Evolutionary conservation across 2,888 invertebrate genomes (phyloP).

Genomic region (Limnephilus rhombicus): DNA sequence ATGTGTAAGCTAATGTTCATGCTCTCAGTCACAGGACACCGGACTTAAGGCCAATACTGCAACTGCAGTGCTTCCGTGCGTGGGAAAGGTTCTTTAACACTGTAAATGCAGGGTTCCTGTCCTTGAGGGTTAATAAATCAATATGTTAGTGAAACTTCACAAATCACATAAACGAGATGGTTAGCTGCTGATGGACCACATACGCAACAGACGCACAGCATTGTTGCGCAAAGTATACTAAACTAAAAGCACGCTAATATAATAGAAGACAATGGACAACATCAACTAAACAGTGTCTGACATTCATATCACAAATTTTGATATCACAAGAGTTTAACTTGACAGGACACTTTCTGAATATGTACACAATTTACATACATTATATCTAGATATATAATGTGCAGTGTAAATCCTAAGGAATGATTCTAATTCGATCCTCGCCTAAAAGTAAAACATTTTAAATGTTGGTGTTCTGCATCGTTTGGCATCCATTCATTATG

Average conservation of each 20-base stretch:
- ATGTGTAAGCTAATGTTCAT: too few species aligned
- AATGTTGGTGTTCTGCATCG: constrained; percentile 28
- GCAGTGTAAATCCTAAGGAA: neutral
- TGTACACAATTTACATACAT: neutral
- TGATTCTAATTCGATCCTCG: neutral
- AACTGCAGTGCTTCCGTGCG: too few species aligned
- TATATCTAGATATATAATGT: neutral
- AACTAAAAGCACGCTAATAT: neutral
- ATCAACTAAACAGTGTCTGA: neutral
- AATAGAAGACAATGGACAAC: neutral
- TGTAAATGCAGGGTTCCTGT: too few species aligned
- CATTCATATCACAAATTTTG: neutral
- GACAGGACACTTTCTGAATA: neutral
- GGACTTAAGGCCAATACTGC: too few species aligned
- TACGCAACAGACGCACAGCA: neutral
- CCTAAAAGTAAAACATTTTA: neutral
- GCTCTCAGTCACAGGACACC: too few species aligned
- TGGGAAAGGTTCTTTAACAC: too few species aligned
- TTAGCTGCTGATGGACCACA: too few species aligned
- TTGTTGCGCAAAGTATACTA: neutral
- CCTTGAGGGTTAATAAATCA: too few species aligned
- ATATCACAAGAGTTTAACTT: neutral
- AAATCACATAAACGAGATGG: too few species aligned
- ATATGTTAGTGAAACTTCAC: too few species aligned
- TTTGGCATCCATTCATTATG: constrained; percentile 9